These are phyloP conservation scores for Propsilocerus akamusi DNA, from an alignment of 1,140 invertebrate genomes.

Conservation along the genomic window DNA sequence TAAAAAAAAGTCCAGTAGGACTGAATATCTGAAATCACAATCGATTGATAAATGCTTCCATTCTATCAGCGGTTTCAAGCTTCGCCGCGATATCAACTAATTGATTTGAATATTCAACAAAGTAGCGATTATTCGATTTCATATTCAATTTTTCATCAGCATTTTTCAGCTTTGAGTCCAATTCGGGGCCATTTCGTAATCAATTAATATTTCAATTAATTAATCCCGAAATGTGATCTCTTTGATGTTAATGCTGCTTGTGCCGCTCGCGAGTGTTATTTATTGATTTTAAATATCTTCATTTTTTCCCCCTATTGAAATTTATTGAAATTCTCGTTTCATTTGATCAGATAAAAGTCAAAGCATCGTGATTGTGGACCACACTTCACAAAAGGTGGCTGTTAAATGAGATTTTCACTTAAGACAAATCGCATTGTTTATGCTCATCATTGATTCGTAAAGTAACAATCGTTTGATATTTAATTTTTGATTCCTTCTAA, in stretches of 20 bases:
- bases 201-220: conserved; percentile 4
- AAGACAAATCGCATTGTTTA: no score
- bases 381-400: no score
- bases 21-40: no score
- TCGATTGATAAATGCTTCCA: background rate
- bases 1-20: no score
- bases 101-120: background rate
- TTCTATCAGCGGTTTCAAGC: no score
- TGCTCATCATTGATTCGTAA: no score
- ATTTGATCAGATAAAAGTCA: no score
- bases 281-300: conserved; percentile 2
- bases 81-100: background rate
- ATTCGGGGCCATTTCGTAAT: background rate
- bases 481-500: no score
- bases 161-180: background rate
- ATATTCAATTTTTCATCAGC: background rate
- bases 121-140: background rate
- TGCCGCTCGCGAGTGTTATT: background rate
- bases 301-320: background rate
- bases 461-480: no score
- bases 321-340: no score
- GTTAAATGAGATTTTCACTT: no score
- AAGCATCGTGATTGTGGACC: no score
- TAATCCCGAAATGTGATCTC: background rate
- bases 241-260: background rate